Conservation (phyloP, 2,888 invertebrate genomes). For the Caenorhabditis becei region DNA sequence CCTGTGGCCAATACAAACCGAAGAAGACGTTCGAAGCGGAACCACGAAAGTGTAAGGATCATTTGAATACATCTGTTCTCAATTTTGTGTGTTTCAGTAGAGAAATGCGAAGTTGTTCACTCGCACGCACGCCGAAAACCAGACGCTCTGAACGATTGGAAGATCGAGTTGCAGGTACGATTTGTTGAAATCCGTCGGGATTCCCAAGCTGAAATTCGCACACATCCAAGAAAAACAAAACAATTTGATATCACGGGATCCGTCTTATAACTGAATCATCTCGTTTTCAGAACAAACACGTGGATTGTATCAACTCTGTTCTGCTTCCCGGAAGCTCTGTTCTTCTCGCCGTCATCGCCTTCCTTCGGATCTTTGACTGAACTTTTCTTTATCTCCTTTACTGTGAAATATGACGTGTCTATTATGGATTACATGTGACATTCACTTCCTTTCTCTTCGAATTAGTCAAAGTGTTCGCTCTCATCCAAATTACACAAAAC, state of each 20-base stretch:
- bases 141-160: constrained; percentile 54
- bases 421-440: constrained; percentile 18
- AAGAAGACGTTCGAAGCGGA: constrained; percentile 51
- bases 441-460: constrained; percentile 39
- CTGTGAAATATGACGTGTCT: constrained; percentile 55
- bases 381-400: constrained; percentile 15
- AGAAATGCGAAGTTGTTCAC: constrained; percentile 59
- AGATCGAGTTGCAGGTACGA: constrained; percentile 46
- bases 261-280: not conserved
- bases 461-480: constrained; percentile 20
- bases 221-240: too few species aligned
- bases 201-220: too few species aligned
- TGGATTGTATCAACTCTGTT: constrained; percentile 51
- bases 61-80: not conserved
- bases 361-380: constrained; percentile 19
- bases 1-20: constrained; percentile 61
- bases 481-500: constrained; percentile 23
- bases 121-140: constrained; percentile 51
- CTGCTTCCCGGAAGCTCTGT: not conserved
- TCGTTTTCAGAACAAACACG: constrained; percentile 44
- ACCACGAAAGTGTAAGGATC: constrained; percentile 61
- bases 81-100: constrained; percentile 52
- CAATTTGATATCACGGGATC: too few species aligned
- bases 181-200: too few species aligned
- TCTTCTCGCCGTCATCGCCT: constrained; percentile 16